Base-by-base conservation (phyloP, 2,888 invertebrate genomes). In the Masnerella sp. region DNA sequence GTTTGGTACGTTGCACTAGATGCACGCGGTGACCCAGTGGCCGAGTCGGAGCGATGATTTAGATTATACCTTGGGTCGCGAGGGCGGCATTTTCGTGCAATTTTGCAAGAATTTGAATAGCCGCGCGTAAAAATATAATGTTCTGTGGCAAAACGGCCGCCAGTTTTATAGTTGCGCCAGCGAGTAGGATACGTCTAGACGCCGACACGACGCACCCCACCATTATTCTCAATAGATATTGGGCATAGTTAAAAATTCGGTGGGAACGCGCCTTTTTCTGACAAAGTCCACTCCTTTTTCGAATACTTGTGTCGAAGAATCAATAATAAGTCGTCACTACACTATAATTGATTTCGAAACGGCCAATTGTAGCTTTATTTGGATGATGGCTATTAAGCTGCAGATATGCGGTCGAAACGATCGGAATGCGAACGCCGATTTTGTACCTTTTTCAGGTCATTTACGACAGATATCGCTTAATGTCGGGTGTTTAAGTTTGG, bases 81-180 rank as follows among this genome's bases (percentile, higher is more conserved):
- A 73, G 71, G 75, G 67, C 64, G 77, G 77, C 62, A 75, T 80
- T 83, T 85, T 84, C 81, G 82, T 81, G 84, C 82, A 85, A 86
- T 86, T 86, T 85, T 80, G 74, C 80, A 84, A 84, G 86, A 87
- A 87, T 87, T 84, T 86, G 87, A 86, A 87, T 87, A 84, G 84
- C 82, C 79, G 80, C 81, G 79, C 83, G 82, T 83, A 83, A 83
- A 83, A 84, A 82, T 84, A 85, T 84, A 85, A 84, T 85, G 80
- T 81, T 77, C 72, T 65, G 72, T 71, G 62, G 76, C 75, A 77
- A 80, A 79, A 79, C 79, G 71, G 74, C 77, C 79, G 76, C 54
- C 75, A 76, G 64, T 79, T 80, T 79, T 80, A 80, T 77, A 76
- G 78, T 78, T 77, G 56, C 71, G 68, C 11, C 73, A 64, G 72